Base-by-base conservation (phyloP, 2,888 invertebrate species). In the Anagyrus pseudococci region DNA sequence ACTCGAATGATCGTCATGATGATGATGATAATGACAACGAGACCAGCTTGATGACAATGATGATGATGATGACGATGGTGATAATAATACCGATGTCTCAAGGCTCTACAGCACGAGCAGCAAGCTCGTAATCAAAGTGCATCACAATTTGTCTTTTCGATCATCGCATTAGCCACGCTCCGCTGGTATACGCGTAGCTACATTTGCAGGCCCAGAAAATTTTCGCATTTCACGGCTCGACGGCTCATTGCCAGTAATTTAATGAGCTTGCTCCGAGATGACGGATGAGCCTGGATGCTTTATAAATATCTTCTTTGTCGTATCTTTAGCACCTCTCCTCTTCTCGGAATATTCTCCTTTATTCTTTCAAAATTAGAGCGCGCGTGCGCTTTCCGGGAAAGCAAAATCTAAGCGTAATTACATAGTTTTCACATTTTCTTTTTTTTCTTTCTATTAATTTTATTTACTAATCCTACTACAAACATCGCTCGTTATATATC, bases 161-260 rank as follows among this genome's bases (percentile, higher is more conserved):
- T 52, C 49, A 15, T 43, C 55, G 49, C 47, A 13, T n/a, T 13
- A 8, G 33, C 10, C n/a, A n/a, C n/a, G 22, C 4, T 13, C 2
- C 10, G 26, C 10, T 26, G 4, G 48, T 10, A 22, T 13, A 20
- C n/a, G 29, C 25, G 43, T 26, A 17, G 7, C 15, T 7, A 23
- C 25, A 2, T 15, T 6, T 19, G 43, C 10, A 29, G 29, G 29
- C 10, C 29, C 29, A 4, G 8, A 22, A 56, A 56, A 37, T 37
- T n/a, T 26, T 33, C 10, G 17, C 23, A 20, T 25, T 41, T 57
- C 56, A 41, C 50, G 44, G 25, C 22, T 53, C 33, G 40, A 43
- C 58, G 50, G 56, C 43, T 62, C 61, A 61, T 64, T 64, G 58
- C 66, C 53, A 54, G 60, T 41, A 41, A 54, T 48, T 54, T 60